Evolutionary conservation across 2,888 invertebrate species (phyloP).

Genomic region (Cecidostiba fungosa): DNA sequence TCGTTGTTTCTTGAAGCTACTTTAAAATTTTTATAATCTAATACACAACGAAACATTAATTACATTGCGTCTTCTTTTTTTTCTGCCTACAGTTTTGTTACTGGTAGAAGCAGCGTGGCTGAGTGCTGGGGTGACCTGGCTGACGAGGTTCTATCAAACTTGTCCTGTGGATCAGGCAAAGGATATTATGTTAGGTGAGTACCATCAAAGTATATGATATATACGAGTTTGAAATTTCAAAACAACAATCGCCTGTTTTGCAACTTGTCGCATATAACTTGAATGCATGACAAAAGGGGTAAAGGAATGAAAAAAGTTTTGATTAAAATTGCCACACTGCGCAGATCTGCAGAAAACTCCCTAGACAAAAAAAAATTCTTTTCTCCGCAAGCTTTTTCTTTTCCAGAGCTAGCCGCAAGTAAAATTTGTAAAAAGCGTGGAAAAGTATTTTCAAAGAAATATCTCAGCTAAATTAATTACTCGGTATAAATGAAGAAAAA

Average conservation of each 20-base stretch:
- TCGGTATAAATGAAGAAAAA: not conserved
- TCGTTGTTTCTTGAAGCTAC: not conserved
- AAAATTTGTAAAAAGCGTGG: no score
- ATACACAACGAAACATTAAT: not conserved
- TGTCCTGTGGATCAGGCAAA: constrained; percentile 87
- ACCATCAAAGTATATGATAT: not conserved
- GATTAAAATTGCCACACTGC: not conserved
- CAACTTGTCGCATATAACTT: no score
- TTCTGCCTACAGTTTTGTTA: constrained; percentile 85
- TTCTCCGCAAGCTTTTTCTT: not conserved
- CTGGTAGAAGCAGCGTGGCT: constrained; percentile 89
- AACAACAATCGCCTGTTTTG: not conserved
- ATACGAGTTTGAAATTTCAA: not conserved
- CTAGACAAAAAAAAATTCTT: not conserved
- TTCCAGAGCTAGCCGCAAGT: no score
- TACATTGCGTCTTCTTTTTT: constrained; percentile 31
- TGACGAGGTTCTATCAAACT: constrained; percentile 85
- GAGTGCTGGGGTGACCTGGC: constrained; percentile 87
- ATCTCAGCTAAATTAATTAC: not conserved
- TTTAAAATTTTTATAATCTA: not conserved
- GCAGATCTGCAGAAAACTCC: not conserved
- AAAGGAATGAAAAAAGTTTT: not conserved
- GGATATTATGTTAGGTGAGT: constrained; percentile 88
- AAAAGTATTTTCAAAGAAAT: no score
- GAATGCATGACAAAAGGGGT: no score